phyloP scores from a whole-genome alignment of 2,797 vertebrate species.

The Chelonia mydas region DNA sequence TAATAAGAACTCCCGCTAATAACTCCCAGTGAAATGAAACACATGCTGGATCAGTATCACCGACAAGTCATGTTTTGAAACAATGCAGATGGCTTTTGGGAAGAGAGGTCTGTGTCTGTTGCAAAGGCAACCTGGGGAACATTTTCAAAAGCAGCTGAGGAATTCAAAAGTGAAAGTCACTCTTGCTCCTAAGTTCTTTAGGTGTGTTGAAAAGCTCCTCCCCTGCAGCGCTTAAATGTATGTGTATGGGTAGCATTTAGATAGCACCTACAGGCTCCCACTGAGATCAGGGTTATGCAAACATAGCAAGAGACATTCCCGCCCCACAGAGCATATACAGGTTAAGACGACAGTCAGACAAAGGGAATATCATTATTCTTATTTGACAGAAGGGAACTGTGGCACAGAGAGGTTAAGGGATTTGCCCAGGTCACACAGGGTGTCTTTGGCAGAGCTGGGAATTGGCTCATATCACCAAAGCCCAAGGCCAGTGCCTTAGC shows the following conservation, averaged over 20 bases:
- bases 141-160: not conserved
- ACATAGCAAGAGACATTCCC: not conserved
- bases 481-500: not conserved
- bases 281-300: not conserved
- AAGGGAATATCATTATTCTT: not conserved
- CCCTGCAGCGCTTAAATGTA: not conserved
- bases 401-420: not conserved
- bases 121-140: not conserved
- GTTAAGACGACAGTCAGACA: not conserved
- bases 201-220: not conserved
- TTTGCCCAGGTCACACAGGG: not conserved
- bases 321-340: not conserved
- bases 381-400: not conserved
- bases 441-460: not conserved
- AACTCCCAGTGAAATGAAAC: not conserved
- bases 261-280: too few relatives aligned
- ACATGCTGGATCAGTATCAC: not conserved
- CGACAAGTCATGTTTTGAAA: not conserved
- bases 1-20: not conserved
- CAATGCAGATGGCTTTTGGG: not conserved
- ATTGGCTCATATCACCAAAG: not conserved
- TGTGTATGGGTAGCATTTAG: not conserved
- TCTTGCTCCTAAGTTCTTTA: not conserved
- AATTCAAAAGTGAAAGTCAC: not conserved
- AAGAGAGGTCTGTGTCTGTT: not conserved